Percentiles rank a stretch among this genome's conserved stretches.
Evolutionary conservation across 2,888 invertebrate species (phyloP).

Genomic region (Idaea dimidiata): DNA sequence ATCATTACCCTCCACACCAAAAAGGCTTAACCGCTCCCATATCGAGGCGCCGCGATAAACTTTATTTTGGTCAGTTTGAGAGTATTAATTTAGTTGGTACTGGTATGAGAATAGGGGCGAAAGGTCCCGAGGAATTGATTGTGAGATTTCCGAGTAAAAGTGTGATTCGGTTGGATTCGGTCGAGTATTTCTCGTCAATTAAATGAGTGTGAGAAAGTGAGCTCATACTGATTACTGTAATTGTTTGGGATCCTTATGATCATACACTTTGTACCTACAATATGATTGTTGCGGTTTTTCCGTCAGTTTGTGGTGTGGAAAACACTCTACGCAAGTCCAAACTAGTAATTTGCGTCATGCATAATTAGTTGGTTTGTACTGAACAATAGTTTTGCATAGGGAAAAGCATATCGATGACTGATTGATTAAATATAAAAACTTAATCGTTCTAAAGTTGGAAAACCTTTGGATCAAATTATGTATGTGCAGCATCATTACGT

Average conservation of each 20-base stretch:
- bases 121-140: slow-evolving; percentile 17
- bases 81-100: not conserved
- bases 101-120: not conserved
- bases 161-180: slow-evolving; percentile 33
- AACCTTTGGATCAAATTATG: not conserved
- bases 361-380: not conserved
- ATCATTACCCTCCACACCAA: slow-evolving; percentile 7
- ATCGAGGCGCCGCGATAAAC: slow-evolving; percentile 6
- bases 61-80: not conserved
- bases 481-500: not conserved
- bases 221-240: slow-evolving; percentile 29
- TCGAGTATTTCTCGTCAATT: slow-evolving; percentile 40
- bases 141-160: slow-evolving; percentile 48
- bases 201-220: slow-evolving; percentile 45
- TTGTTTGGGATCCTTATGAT: slow-evolving; percentile 5
- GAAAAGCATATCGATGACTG: not conserved
- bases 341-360: not conserved
- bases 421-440: not conserved
- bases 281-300: slow-evolving; percentile 7
- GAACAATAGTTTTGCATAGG: not conserved
- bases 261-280: slow-evolving; percentile 4
- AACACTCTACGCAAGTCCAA: not conserved
- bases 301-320: not conserved
- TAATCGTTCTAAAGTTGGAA: not conserved
- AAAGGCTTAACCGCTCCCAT: slow-evolving; percentile 14